Percentiles rank a stretch among this genome's conserved stretches.
phyloP scores from a whole-genome alignment of 2,888 invertebrate species.

The Stenchaetothrips biformis region DNA sequence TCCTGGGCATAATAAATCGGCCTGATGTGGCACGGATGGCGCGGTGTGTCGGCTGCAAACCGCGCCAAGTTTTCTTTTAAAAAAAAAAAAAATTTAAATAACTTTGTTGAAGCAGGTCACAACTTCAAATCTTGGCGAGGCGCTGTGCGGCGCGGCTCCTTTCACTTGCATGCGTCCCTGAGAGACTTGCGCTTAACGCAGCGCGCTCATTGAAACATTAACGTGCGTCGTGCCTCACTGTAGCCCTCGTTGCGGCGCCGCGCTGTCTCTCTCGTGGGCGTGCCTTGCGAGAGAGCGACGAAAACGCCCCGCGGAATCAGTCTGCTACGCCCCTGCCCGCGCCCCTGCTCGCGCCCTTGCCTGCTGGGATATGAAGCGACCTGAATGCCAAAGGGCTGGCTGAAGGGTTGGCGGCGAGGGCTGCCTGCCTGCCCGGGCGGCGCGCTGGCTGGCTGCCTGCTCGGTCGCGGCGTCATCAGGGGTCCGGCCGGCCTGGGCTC shows the following conservation, averaged over 20 bases:
- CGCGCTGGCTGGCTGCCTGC: background rate
- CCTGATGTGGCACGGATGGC: no score
- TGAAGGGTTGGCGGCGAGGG: background rate
- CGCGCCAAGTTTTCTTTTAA: no score
- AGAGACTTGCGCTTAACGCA: background rate
- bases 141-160: background rate
- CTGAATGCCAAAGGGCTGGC: no score
- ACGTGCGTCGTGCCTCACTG: no score
- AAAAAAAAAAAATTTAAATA: no score
- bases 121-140: background rate
- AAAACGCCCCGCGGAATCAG: background rate
- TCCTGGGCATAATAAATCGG: no score
- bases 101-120: no score
- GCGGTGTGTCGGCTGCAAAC: no score
- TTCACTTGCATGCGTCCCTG: background rate
- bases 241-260: no score
- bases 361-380: background rate
- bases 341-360: background rate
- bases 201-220: background rate
- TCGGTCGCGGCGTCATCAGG: background rate
- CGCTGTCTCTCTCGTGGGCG: no score
- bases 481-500: background rate
- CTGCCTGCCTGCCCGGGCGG: background rate
- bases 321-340: background rate
- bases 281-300: no score